phyloP scores from a whole-genome alignment of 30 jellyfish, hydroid and myxozoan genomes.

The Turritopsis dohrnii region DNA sequence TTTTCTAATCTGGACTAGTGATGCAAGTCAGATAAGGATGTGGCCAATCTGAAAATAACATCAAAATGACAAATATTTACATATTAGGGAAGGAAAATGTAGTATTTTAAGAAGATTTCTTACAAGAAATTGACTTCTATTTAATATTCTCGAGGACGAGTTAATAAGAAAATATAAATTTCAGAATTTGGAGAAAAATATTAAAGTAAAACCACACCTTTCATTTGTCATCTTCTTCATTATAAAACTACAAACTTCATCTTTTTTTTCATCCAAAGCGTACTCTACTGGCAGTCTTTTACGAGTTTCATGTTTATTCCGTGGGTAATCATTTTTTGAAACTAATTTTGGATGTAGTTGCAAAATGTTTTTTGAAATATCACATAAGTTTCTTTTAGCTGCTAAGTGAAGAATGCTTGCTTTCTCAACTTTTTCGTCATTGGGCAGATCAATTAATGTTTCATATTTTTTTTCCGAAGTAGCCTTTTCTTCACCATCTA shows the following conservation, averaged over 20 bases:
- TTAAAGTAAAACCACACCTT: conserved; percentile 27
- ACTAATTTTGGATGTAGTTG: conserved; percentile 45
- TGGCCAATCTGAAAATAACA: too few species aligned
- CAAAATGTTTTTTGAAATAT: conserved; percentile 37
- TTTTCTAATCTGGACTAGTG: too few species aligned
- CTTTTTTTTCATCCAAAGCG: conserved; percentile 47
- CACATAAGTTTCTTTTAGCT: conserved; percentile 55
- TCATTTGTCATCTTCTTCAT: conserved; percentile 58
- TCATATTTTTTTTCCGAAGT: neutral
- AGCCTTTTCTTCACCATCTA: neutral
- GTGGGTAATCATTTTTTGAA: conserved; percentile 29
- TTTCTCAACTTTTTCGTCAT: neutral
- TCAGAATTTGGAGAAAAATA: too few species aligned
- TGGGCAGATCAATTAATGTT: neutral
- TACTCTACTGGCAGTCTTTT: conserved; percentile 55
- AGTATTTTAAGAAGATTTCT: too few species aligned
- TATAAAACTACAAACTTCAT: conserved; percentile 61
- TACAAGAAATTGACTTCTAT: too few species aligned
- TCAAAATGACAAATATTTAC: too few species aligned
- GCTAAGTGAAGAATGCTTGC: conserved; percentile 75
- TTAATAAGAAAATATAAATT: too few species aligned
- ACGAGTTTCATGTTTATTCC: conserved; percentile 11
- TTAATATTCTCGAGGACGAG: too few species aligned
- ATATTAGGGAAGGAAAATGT: too few species aligned
- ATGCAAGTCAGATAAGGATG: too few species aligned